A percentile compares a stretch with the other conserved stretches of the same genome.
These are phyloP conservation scores for Crepidodera aurea DNA, from an alignment of 2,888 invertebrate genomes.

Conservation along the genomic window DNA sequence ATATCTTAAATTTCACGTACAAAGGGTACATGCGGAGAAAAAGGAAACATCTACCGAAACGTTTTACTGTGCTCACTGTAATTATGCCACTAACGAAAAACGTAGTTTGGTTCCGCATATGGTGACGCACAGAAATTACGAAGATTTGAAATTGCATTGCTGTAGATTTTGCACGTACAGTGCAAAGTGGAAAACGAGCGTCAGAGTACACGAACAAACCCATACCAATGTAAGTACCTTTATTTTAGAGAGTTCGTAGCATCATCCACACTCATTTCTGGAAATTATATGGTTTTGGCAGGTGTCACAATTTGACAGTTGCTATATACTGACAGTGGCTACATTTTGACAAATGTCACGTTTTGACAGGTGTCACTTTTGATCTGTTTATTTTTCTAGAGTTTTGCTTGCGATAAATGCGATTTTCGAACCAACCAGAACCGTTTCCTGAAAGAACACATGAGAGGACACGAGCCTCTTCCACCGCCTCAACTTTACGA, in stretches of 20 bases:
- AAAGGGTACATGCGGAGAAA: slow-evolving; percentile 11
- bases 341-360: no score
- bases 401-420: slow-evolving; percentile 33
- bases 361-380: no score
- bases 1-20: slow-evolving; percentile 18
- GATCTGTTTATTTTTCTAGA: slow-evolving; percentile 14
- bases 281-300: no score
- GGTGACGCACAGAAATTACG: slow-evolving; percentile 32
- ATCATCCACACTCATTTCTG: no score
- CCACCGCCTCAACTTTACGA: slow-evolving; percentile 28
- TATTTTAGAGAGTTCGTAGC: no score
- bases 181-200: slow-evolving; percentile 37
- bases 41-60: slow-evolving; percentile 7
- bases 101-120: slow-evolving; percentile 35
- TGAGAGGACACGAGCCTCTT: slow-evolving; percentile 29
- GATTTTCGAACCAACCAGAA: slow-evolving; percentile 36
- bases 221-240: slow-evolving; percentile 18
- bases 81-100: slow-evolving; percentile 19
- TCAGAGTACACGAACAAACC: slow-evolving; percentile 29
- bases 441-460: slow-evolving; percentile 34
- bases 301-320: no score
- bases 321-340: no score
- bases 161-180: slow-evolving; percentile 36
- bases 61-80: slow-evolving; percentile 23
- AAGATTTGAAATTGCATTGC: slow-evolving; percentile 31